Conservation (phyloP, 64 coral and sea anemone species). For the Dendrophyllia cribrosa region DNA sequence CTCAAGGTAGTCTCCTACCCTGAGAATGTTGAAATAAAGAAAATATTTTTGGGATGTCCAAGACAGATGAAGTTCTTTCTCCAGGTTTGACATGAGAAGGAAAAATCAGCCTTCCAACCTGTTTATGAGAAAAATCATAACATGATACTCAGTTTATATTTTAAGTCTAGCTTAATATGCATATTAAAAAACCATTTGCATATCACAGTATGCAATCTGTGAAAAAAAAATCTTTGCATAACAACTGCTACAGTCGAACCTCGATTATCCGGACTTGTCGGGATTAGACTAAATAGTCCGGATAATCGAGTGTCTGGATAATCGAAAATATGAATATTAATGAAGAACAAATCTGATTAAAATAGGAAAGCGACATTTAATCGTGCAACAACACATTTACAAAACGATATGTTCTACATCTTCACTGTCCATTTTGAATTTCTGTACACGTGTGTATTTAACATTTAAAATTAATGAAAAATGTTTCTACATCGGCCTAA, state of each 20-base stretch:
- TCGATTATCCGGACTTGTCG: too few relatives aligned
- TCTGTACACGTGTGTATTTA: background rate
- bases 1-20: background rate
- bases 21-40: background rate
- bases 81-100: background rate
- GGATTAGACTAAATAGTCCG: too few relatives aligned
- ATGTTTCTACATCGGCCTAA: too few relatives aligned
- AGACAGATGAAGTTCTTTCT: background rate
- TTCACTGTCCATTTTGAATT: background rate
- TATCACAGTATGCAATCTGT: too few relatives aligned
- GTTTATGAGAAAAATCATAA: background rate
- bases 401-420: slow-evolving; percentile 2
- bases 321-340: background rate
- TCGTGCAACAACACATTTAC: background rate
- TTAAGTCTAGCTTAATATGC: too few relatives aligned
- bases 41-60: background rate
- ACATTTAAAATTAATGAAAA: too few relatives aligned
- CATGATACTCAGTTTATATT: too few relatives aligned
- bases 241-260: too few relatives aligned
- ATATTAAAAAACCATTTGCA: too few relatives aligned
- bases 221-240: too few relatives aligned
- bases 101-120: slow-evolving; percentile 27
- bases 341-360: background rate
- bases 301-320: too few relatives aligned
- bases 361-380: background rate